Evolutionary conservation across 2,113 vertebrate species (phyloP).

Genomic region (Corapipo altera): DNA sequence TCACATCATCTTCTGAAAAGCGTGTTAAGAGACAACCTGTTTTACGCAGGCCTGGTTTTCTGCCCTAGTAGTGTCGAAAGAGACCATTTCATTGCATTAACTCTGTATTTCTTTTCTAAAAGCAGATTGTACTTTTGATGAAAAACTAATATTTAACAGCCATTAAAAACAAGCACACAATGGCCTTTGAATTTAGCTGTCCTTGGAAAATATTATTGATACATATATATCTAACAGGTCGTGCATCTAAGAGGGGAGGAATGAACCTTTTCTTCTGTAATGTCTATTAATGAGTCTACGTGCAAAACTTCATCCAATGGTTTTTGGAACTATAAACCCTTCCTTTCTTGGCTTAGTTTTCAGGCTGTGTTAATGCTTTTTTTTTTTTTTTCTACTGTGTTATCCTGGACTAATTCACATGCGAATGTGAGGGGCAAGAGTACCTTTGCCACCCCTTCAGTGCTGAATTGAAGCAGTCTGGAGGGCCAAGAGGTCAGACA

Average conservation of each 20-base stretch:
- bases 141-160: background rate
- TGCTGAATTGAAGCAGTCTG: background rate
- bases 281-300: constrained; percentile 38
- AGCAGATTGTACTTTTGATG: background rate
- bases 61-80: background rate
- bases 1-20: background rate
- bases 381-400: background rate
- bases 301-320: constrained; percentile 45
- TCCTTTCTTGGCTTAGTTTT: constrained; percentile 58
- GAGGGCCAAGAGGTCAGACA: background rate
- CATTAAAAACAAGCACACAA: background rate
- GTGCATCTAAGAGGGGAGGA: background rate
- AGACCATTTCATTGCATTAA: background rate
- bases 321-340: constrained; percentile 54
- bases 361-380: constrained; percentile 17
- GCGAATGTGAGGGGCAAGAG: constrained; percentile 13
- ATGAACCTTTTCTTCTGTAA: constrained; percentile 38
- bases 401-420: constrained; percentile 27
- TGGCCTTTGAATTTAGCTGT: background rate
- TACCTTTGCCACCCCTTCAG: constrained; percentile 27
- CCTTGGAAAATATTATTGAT: background rate
- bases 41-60: background rate
- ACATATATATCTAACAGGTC: background rate
- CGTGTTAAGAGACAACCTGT: background rate
- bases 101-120: background rate